Percentiles rank a stretch among this genome's conserved stretches.
phyloP scores from a whole-genome alignment of 2,888 invertebrate species.

The Pycnomerus fuliginosus region DNA sequence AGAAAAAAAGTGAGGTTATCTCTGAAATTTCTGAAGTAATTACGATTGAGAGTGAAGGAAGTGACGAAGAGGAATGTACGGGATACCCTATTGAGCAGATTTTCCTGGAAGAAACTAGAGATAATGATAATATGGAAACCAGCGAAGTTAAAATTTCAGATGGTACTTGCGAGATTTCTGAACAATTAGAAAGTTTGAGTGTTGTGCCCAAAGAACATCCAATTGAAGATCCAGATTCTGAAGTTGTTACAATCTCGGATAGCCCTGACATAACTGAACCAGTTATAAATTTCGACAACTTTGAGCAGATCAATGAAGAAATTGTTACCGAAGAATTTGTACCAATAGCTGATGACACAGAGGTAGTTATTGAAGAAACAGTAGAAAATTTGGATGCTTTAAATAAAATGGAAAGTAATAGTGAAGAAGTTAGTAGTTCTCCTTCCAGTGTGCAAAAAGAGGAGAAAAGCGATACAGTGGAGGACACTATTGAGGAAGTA shows the following conservation, averaged over 20 bases:
- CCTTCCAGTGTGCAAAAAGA: constrained; percentile 4
- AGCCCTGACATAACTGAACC: no score
- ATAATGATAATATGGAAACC: constrained; percentile 8
- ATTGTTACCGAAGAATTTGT: constrained; percentile 36
- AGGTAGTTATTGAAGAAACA: constrained; percentile 22
- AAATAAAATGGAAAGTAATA: constrained; percentile 7
- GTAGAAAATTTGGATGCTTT: constrained; percentile 9
- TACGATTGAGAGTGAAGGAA: not conserved
- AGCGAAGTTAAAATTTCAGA: constrained; percentile 6
- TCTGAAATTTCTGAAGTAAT: constrained; percentile 1
- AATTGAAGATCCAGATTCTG: no score
- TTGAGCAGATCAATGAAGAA: constrained; percentile 33
- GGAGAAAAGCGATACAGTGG: constrained; percentile 5
- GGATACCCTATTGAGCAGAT: constrained; percentile 3
- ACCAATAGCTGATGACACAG: constrained; percentile 21
- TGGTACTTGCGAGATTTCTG: constrained; percentile 17
- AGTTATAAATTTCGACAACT: constrained; percentile 12
- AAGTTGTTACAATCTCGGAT: no score
- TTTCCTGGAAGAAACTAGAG: constrained; percentile 3
- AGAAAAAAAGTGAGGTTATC: constrained; percentile 10
- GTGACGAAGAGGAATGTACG: constrained; percentile 2
- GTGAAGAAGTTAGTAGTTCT: not conserved
- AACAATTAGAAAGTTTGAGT: constrained; percentile 23
- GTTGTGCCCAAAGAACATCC: no score
- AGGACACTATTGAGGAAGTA: constrained; percentile 3